Evolutionary conservation across 2,888 invertebrate species (phyloP), one percentile per base, ranked within the genome.

Genomic region (Philaethria dido): DNA sequence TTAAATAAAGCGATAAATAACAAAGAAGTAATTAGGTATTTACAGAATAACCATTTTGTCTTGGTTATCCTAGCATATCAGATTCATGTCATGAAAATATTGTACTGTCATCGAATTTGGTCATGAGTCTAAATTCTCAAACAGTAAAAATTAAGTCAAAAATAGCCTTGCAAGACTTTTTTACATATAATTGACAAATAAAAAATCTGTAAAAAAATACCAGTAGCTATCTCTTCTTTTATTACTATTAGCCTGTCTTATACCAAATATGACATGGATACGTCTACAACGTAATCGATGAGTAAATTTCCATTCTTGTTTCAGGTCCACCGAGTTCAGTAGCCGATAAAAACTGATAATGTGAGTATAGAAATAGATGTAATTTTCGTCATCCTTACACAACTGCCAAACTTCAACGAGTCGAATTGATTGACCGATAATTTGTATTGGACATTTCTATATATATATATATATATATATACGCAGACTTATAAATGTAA

Each of bases 271-370:
- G 36, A 62, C 61, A 48, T 48, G 48, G 4, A 20, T 39, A 62
- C 3, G 11, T 44, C 44, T 20, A 64, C 20, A 16, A 45, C 62
- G 36, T 64, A 64, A 80, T 78, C 74, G 74, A 78, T 81, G 72
- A 73, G 77, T 84, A 82, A 85, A 75, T 79, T 77, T 78, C 71
- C 78, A 73, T 79, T 75, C 78, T 83, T 84, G 82, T 87, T 86
- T 79, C 88, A 88, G 87, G 82, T 85, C 76, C 77, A 55, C 50
- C 71, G 82, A 80, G 87, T 84, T 87, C 85, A 86, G 74, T 78
- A 79, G 75, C 82, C 87, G 87, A 88, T 87, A 86, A 80, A 75
- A 60, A 66, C 61, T 72, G 82, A 83, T 83, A 85, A 79, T 74
- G 75, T 79, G 66, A 78, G 78, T 78, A 71, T 54, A 62, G 45